phyloP scores from a whole-genome alignment of 2,113 vertebrate species.

The Syngnathus floridae region DNA sequence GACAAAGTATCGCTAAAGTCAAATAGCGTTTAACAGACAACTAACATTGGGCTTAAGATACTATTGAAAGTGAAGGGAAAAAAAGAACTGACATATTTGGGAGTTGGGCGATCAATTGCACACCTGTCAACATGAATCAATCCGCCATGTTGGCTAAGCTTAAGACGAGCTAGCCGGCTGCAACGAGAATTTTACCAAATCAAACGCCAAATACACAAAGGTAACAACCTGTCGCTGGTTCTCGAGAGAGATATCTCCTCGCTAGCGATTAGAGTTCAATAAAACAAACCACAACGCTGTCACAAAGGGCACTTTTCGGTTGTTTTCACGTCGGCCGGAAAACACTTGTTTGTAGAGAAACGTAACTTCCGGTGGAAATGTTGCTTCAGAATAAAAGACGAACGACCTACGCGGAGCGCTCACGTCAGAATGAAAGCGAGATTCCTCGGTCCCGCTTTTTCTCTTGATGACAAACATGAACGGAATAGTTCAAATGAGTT shows the following conservation, averaged over 20 bases:
- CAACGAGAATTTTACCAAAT: background rate
- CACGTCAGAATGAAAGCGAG: background rate
- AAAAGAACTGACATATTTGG: background rate
- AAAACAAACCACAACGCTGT: background rate
- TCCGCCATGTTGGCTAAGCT: background rate
- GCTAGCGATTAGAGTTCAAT: too few species aligned
- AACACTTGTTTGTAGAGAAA: conserved; percentile 43
- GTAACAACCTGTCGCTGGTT: background rate
- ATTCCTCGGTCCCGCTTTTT: too few species aligned
- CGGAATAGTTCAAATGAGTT: too few species aligned
- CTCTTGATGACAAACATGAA: too few species aligned
- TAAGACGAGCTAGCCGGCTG: background rate
- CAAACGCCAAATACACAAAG: background rate
- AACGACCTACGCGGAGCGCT: background rate
- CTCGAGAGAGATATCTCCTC: too few species aligned
- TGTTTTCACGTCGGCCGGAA: conserved; percentile 7
- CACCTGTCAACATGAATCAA: conserved; percentile 3
- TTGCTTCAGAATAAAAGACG: conserved; percentile 22
- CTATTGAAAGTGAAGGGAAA: background rate
- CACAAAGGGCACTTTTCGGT: background rate
- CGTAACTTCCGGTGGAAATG: conserved; percentile 20
- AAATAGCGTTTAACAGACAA: background rate
- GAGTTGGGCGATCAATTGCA: background rate
- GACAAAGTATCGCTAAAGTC: background rate
- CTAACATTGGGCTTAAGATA: background rate